phyloP scores from a whole-genome alignment of 1,140 invertebrate genomes.

The Drosophila ambigua region DNA sequence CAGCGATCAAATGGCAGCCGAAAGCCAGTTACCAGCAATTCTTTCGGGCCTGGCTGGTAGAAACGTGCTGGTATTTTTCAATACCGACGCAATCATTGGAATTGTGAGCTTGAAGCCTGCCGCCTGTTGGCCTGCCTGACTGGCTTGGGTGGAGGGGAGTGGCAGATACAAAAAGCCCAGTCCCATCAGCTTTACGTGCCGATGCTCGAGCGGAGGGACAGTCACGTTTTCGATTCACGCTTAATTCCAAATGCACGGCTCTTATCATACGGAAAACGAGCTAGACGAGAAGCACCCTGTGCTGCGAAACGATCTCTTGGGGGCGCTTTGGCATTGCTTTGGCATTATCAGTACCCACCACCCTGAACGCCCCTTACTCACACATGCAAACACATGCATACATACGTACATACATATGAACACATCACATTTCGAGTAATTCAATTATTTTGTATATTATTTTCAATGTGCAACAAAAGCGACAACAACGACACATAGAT shows the following conservation, averaged over 20 bases:
- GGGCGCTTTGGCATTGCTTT: too few species aligned
- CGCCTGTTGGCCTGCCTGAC: conserved; percentile 8
- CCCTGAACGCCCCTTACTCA: conserved; percentile 62
- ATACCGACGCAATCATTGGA: conserved; percentile 48
- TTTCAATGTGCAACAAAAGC: conserved; percentile 81
- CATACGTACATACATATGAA: conserved; percentile 14
- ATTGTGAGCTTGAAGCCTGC: conserved; percentile 54
- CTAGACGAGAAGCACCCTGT: conserved; percentile 5
- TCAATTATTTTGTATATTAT: conserved; percentile 82
- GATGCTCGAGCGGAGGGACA: conserved; percentile 64
- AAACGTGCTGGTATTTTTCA: conserved; percentile 77
- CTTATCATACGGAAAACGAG: conserved; percentile 34
- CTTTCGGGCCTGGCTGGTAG: conserved; percentile 39
- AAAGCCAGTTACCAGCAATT: conserved; percentile 46
- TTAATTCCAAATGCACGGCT: conserved; percentile 8
- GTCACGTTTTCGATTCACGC: conserved; percentile 72
- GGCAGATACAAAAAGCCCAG: conserved; percentile 25
- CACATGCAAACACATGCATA: conserved; percentile 9
- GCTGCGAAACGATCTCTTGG: too few species aligned
- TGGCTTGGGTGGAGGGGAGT: conserved; percentile 11
- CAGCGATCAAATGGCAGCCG: conserved; percentile 72
- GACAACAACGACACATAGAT: conserved; percentile 53
- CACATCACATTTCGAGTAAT: conserved; percentile 56
- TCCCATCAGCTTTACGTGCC: conserved; percentile 72
- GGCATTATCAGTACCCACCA: conserved; percentile 58